Evolutionary conservation across 53 echinoderm and acorn worm genomes (phyloP), one percentile per base, ranked within the genome.

Genomic region (Echinarachnius parma): DNA sequence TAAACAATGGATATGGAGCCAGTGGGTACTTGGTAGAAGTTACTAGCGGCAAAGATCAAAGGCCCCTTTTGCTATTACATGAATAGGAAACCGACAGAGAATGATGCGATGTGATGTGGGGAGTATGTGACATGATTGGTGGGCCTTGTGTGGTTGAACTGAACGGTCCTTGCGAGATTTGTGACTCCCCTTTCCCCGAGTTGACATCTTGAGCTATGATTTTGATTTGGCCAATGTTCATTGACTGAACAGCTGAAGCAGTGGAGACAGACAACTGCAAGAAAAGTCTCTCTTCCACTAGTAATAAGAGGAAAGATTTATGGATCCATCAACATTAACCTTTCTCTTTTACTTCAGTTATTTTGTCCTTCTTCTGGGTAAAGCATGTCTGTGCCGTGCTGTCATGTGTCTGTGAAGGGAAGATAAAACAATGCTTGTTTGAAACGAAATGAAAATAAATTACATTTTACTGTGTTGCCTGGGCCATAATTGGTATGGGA

Each of bases 1-100:
- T 80, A 80, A 80, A 80, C 80, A 80, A 44, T 80, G 69, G 68
- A 59, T 68, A 48, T 58, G 80, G 80, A 80, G 80, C 80, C 80
- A 72, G 55, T 55, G 74, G n/a, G 74, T 55, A 72, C 55, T 56
- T 72, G 74, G 74, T 72, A 39, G 74, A 56, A 72, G 56, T 45
- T 57, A 53, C 56, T 72, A 3, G 74, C 74, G 74, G 74, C 45
- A 72, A 57, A 72, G 74, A 72, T 72, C 74, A 72, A 72, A 72
- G 74, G 74, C 39, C 46, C 57, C 56, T 55, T 20, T 56, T 54
- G 57, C n/a, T n/a, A n/a, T n/a, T n/a, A n/a, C n/a, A n/a, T 56
- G 74, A 26, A 27, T 44, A 54, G 74, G 23, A 72, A 72, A 56
- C 36, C 53, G 28, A 39, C 54, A 33, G 2, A 32, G 70, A 72